A percentile compares a stretch with the other conserved stretches of the same genome.
Evolutionary conservation across 2,113 vertebrate species (phyloP).

Genomic region (Halichoerus grypus): DNA sequence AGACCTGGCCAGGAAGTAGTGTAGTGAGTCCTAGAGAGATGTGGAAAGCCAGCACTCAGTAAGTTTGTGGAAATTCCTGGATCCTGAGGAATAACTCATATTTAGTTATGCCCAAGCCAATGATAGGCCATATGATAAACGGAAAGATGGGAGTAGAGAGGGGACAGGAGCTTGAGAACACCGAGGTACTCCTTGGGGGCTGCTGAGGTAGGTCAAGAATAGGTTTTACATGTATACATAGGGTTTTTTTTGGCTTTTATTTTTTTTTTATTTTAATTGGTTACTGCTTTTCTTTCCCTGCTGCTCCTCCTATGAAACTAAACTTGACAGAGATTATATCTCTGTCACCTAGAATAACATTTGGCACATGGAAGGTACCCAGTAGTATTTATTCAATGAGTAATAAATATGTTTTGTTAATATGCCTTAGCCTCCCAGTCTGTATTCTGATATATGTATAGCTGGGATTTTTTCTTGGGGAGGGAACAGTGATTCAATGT

Average conservation of each 20-base stretch:
- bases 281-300: background rate
- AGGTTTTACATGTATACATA: background rate
- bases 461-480: background rate
- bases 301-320: background rate
- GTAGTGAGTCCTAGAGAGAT: background rate
- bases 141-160: fast-evolving
- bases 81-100: background rate
- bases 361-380: background rate
- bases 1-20: background rate
- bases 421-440: background rate
- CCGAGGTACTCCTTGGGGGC: fast-evolving
- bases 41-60: background rate
- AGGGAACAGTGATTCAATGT: background rate
- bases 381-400: background rate
- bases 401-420: background rate
- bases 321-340: background rate
- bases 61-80: background rate
- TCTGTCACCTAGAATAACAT: background rate
- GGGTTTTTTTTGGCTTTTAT: background rate
- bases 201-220: background rate
- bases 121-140: background rate
- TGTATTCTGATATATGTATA: background rate
- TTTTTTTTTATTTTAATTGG: background rate
- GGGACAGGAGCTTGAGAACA: fast-evolving
- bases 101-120: background rate